Conservation (phyloP, 1,140 invertebrate species). For the Drosophila jambulina region DNA sequence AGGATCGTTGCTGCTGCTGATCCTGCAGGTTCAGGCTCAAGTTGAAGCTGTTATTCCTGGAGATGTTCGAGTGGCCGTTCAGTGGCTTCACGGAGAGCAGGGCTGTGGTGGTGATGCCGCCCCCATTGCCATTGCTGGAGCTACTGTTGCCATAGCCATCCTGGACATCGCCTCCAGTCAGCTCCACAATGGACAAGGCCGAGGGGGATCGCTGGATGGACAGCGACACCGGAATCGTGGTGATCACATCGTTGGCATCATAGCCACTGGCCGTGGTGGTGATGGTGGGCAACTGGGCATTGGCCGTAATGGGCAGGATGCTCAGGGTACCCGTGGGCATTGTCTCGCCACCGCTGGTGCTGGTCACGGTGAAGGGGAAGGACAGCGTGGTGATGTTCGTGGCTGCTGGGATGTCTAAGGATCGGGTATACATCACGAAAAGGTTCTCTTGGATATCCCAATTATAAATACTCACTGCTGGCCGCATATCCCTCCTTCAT, state of each 20-base stretch:
- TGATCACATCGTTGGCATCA: constrained; percentile 75
- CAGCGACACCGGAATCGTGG: constrained; percentile 77
- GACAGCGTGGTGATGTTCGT: constrained; percentile 78
- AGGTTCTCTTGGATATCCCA: background rate
- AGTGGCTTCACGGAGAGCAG: constrained; percentile 75
- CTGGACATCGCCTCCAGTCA: constrained; percentile 47
- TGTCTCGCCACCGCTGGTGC: constrained; percentile 58
- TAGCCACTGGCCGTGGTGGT: constrained; percentile 72
- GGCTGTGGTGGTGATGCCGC: constrained; percentile 70
- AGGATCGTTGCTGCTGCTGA: constrained; percentile 62
- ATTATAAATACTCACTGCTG: constrained; percentile 43
- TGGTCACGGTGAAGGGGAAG: constrained; percentile 79
- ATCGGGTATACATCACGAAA: too few relatives aligned
- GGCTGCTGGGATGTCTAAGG: constrained; percentile 55
- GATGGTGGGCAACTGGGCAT: constrained; percentile 73
- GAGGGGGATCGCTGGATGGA: constrained; percentile 77
- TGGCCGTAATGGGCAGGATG: constrained; percentile 69
- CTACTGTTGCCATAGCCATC: constrained; percentile 55
- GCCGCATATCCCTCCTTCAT: constrained; percentile 64
- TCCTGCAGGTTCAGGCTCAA: constrained; percentile 73
- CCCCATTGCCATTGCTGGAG: constrained; percentile 52
- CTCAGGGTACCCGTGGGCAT: constrained; percentile 74
- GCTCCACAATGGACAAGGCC: constrained; percentile 69
- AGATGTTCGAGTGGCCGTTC: constrained; percentile 64
- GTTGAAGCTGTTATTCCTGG: constrained; percentile 79